Base-by-base conservation (phyloP, 2,797 vertebrate species). In the Nasua narica region DNA sequence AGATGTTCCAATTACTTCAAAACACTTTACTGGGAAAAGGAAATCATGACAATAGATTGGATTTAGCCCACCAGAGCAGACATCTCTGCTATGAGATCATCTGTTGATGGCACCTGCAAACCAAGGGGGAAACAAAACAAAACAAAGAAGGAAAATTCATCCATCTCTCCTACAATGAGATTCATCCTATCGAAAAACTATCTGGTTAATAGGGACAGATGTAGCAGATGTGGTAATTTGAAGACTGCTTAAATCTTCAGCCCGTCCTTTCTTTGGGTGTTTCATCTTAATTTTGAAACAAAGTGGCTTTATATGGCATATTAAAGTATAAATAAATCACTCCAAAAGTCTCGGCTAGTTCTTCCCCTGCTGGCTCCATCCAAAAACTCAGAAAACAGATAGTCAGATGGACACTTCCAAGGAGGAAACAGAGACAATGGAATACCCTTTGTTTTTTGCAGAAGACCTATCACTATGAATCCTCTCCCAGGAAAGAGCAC, bases 201-300 rank as follows among this genome's bases (percentile, higher is more conserved):
- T 95, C 90, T 96, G 96, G 65, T 50, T 86, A 83, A 87, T 13
- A 67, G 91, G 81, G 85, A 92, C 91, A 97, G 93, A 96, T 46
- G 60, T 25, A 69, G 87, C 96, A 96, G 89, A 95, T 96, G 94
- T 43, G 58, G 88, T 81, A 37, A 93, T 90, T 37, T 90, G 96
- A 90, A 94, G 95, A 94, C 81, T 87, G 91, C 67, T 93, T 97
- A 93, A 88, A 95, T 95, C 95, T 91, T 74, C 48, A 95, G 85
- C 77, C 84, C 70, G 94, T 76, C 82, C 91, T 84, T 95, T 94
- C 32, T 6, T 72, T 82, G 94, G 62, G 78, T 91, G 50, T 87
- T 96, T 89, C 81, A 78, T 96, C 92, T 97, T 95, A 77, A 97
- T 91, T 96, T 86, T 94, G 76, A 95, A 94, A 96, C 78, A 92